Evolutionary conservation across 2,113 vertebrate genomes (phyloP), one percentile per base, ranked within the genome.

Genomic region (Junco hyemalis): DNA sequence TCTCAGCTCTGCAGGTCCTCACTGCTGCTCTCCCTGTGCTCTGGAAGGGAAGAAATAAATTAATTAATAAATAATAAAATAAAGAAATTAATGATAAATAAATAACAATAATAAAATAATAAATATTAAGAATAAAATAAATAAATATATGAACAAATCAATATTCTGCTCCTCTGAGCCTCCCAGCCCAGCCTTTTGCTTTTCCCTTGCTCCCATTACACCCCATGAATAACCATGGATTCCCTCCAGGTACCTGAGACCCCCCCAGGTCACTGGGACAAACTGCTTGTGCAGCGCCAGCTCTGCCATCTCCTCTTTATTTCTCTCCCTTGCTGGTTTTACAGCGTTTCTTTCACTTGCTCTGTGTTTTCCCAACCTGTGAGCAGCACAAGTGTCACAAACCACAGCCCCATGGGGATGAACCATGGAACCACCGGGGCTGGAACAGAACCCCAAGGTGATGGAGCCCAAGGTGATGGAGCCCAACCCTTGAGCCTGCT

Each of bases 401-500:
- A 13, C 10, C 82, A 6, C 72, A 42, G 24, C 68, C 47, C 23
- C 63, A 6, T 25, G 28, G 73, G 59, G 35, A 36, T 0, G 3
- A 16, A 40, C 10, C 61, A 2, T 1, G 61, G 61, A 10, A 35
- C 29, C 61, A 25, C 6, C 8, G 6, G 4, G 38, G 45, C 0
- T 68, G 86, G 53, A 12, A n/a, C 5, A 35, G 45, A 53, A 2
- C 45, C 22, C 8, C 24, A 1, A 5, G n/a, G 53, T 6, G n/a
- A 31, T 8, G 2, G 8, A 21, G 60, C 22, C 8, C 24, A 1
- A 5, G n/a, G 53, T 6, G n/a, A 31, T 8, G 2, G 8, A 21
- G 60, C 1, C n/a, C 70, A 31, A 0, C 8, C 53, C 25, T 0
- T 14, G 68, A 5, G 59, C 33, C 76, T 15, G 8, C 42, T 0